Conservation (phyloP, 2,113 vertebrate genomes). For the Atlantisia rogersi region DNA sequence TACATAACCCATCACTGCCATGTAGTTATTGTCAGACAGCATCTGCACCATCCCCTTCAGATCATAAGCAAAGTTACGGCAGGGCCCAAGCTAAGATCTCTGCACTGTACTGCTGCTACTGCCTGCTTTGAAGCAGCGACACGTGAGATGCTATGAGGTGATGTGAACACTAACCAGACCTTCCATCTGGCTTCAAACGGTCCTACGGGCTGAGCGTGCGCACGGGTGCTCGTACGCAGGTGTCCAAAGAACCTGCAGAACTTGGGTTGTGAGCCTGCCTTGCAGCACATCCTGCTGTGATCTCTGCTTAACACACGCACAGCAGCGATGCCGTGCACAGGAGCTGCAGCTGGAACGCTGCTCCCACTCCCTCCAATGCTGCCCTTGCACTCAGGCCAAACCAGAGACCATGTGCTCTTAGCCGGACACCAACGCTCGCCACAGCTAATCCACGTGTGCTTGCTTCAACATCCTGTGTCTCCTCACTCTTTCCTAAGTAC, state of each 20-base stretch:
- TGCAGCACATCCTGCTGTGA: neutral
- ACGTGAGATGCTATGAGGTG: neutral
- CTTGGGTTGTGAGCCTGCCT: accelerated
- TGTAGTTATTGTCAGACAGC: neutral
- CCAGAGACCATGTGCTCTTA: neutral
- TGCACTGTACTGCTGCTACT: neutral
- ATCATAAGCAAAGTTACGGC: neutral
- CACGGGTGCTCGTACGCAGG: neutral
- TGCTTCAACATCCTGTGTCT: neutral
- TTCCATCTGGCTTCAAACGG: neutral
- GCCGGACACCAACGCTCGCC: neutral
- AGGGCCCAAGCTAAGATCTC: neutral
- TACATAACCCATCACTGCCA: accelerated
- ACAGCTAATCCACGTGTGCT: neutral
- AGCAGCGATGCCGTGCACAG: accelerated
- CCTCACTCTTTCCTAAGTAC: neutral
- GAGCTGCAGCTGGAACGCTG: neutral
- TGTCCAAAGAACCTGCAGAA: neutral
- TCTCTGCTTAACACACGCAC: accelerated
- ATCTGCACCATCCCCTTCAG: neutral
- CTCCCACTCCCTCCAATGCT: neutral
- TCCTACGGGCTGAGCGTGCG: neutral
- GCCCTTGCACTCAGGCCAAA: neutral
- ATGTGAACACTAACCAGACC: conserved; percentile 35
- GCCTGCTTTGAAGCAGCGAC: conserved; percentile 41